Base-by-base conservation (phyloP, 2,888 invertebrate species). In the Vanessa cardui region DNA sequence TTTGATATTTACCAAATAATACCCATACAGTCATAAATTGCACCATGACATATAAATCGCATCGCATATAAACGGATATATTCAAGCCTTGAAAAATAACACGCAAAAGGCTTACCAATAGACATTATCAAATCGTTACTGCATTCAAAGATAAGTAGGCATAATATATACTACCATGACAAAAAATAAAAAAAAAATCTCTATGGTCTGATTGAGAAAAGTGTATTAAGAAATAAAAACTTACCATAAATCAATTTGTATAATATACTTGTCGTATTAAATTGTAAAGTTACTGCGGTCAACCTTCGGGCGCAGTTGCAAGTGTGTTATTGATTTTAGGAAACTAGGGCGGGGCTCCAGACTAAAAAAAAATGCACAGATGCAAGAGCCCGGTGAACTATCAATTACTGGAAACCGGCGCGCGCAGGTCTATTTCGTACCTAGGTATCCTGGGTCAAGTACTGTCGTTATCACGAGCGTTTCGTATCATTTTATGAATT, bases 311-410 rank as follows among this genome's bases (percentile, higher is more conserved):
- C 26, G 33, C 33, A 39, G 18, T 45, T 59, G 58, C 64, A 64
- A 45, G 64, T 59, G 49, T 26, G 60, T 54, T 70, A 70, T 70
- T 64, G 70, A 70, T 70, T 68, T 62, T 45, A 52, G 63, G 69
- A 47, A n/a, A 15, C 47, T 7, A 44, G 66, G 68, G 71, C 46
- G 69, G 64, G 60, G 65, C 33, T 49, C 16, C 31, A 59, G 58
- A 64, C 64, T 50, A 31, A 66, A 68, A 54, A 71, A 62, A 54
- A 68, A 60, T 68, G 68, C 68, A 66, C 59, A 59, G 61, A 64
- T 71, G 68, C 64, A 70, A 50, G 52, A 20, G 56, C 62, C 64
- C 66, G 56, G 64, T 60, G 64, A 58, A 59, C 18, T 54, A 59
- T 64, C 50, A 64, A 52, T 69, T 63, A 61, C 58, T 66, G 52